phyloP scores from a whole-genome alignment of 2,888 invertebrate genomes.

The Mactromeris polynyma region DNA sequence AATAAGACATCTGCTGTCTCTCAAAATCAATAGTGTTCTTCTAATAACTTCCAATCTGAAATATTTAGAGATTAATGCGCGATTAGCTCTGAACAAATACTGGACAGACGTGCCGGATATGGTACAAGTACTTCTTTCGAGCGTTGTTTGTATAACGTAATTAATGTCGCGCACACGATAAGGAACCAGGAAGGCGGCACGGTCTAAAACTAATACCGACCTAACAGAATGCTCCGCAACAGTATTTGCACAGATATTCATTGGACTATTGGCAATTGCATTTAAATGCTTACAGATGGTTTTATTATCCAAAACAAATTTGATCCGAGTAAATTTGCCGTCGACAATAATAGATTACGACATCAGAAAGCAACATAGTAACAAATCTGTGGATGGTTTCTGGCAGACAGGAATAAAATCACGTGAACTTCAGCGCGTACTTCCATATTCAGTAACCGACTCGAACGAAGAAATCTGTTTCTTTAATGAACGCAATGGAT shows the following conservation, averaged over 20 bases:
- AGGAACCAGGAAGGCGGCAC: background rate
- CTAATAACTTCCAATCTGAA: background rate
- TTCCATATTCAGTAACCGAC: background rate
- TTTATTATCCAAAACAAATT: slow-evolving; percentile 8
- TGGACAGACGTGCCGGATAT: slow-evolving; percentile 24
- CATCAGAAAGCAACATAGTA: background rate
- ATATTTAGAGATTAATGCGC: background rate
- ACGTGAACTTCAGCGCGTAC: background rate
- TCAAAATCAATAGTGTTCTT: background rate
- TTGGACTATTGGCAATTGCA: background rate
- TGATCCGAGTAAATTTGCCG: background rate
- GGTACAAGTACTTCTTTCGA: background rate
- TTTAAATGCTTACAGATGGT: slow-evolving; percentile 22
- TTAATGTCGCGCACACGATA: background rate
- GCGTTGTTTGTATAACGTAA: background rate
- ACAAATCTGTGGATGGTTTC: background rate
- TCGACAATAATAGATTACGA: slow-evolving; percentile 14
- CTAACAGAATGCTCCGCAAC: background rate
- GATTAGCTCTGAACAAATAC: slow-evolving; percentile 21
- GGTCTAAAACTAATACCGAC: background rate
- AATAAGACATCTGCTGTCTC: too few species aligned
- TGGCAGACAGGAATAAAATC: background rate
- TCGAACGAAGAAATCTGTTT: background rate
- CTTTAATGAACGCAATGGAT: background rate
- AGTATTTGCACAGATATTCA: slow-evolving; percentile 30